Evolutionary conservation across 2,888 invertebrate species (phyloP), one percentile per base, ranked within the genome.

Genomic region (Dryobota labecula): DNA sequence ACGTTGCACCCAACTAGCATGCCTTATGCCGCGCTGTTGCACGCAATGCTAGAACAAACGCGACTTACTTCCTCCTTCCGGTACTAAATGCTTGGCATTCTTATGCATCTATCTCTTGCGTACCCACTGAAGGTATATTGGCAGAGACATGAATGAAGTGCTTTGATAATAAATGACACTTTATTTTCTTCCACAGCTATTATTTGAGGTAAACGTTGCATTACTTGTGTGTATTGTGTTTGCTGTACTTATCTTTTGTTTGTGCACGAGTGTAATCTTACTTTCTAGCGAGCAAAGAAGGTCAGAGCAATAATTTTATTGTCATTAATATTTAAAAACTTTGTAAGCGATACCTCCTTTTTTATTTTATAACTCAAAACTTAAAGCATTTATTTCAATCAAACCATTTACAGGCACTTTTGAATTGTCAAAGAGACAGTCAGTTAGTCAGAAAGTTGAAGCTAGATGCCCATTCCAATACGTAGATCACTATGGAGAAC

Each of bases 61-160:
- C 47, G 49, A 54, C 41, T 57, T 11, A 41, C 60, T 74, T 83
- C 80, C 85, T 62, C 5, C 38, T 83, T 85, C 84, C 83, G 85
- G 68, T 58, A 62, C 15, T 43, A 56, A 62, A 70, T 36, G 49
- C 56, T 20, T 36, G 30, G 11, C 15, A 2, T 33, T 82, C 47
- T 41, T 56, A 43, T 33, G 13, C 15, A 70, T 58, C 51, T 62
- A 20, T 47, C 13, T 65, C 18, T 47, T 53, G 15, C 5, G 20
- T 61, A 18, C 8, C 7, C 6, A 24, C 4, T 30, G 18, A 15
- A 33, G 49, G 24, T 0, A 15, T 33, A 58, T 41, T 60, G 27
- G 5, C 5, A 9, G 1, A n/a, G 2, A 43, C 6, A n/a, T 30
- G 0, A 36, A 33, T 24, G 24, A 27, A 20, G 38, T 54, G n/a